Percentiles rank a stretch among this genome's conserved stretches.
phyloP scores from a whole-genome alignment of 2,888 invertebrate species.

The Aquatica leii region DNA sequence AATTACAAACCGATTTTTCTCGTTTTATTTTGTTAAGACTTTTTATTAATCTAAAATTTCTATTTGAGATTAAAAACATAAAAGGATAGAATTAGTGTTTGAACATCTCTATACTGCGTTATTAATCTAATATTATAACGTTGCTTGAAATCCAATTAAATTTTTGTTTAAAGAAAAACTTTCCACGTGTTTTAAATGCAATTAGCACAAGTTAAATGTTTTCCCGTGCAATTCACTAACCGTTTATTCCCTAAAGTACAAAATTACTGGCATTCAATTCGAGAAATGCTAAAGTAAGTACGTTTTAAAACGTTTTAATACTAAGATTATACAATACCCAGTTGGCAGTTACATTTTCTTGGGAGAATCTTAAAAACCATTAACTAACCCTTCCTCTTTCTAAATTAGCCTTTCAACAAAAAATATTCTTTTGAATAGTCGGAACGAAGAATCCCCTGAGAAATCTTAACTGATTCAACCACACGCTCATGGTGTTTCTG shows the following conservation, averaged over 20 bases:
- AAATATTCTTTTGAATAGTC: constrained; percentile 26
- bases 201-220: constrained; percentile 17
- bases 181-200: constrained; percentile 7
- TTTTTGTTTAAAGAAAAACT: not conserved
- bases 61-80: too few relatives aligned
- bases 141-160: constrained; percentile 8
- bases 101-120: too few relatives aligned
- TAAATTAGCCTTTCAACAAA: constrained; percentile 26
- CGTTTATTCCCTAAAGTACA: constrained; percentile 17
- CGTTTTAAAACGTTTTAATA: constrained; percentile 28
- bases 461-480: constrained; percentile 25
- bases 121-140: not conserved
- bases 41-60: too few relatives aligned
- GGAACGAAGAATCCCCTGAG: constrained; percentile 18
- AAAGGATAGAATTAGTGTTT: too few relatives aligned
- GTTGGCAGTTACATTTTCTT: constrained; percentile 20
- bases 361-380: constrained; percentile 18
- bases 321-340: constrained; percentile 24
- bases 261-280: constrained; percentile 22
- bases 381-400: constrained; percentile 23
- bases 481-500: constrained; percentile 3
- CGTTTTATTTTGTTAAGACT: too few relatives aligned
- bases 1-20: too few relatives aligned
- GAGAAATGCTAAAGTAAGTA: constrained; percentile 16
- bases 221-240: constrained; percentile 18